phyloP scores from a whole-genome alignment of 2,113 vertebrate genomes.

The Urocitellus parryii region DNA sequence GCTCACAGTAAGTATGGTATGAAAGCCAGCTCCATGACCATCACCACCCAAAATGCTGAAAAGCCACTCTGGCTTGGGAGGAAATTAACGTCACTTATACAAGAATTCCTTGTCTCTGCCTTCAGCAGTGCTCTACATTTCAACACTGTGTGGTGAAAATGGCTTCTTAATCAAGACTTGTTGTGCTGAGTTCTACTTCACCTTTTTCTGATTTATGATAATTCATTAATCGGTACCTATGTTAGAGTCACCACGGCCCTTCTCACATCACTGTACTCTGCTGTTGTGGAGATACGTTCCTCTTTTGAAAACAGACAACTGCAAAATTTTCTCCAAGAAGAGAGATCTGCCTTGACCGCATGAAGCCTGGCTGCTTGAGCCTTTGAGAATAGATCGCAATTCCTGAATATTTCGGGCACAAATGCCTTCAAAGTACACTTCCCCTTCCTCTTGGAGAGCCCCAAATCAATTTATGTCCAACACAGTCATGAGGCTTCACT shows the following conservation, averaged over 20 bases:
- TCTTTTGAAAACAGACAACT: slow-evolving; percentile 27
- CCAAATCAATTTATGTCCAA: not conserved
- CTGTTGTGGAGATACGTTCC: not conserved
- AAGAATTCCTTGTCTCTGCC: not conserved
- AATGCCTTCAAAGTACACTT: not conserved
- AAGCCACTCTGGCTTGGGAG: not conserved
- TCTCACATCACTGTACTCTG: not conserved
- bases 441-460: not conserved
- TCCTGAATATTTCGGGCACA: not conserved
- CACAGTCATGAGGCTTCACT: not conserved
- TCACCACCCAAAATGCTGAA: not conserved
- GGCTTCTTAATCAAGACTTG: not conserved
- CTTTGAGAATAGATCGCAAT: not conserved
- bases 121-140: not conserved
- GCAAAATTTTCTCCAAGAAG: not conserved
- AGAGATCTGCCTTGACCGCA: not conserved
- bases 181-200: not conserved
- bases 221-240: not conserved
- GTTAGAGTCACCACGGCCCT: not conserved
- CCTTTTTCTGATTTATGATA: not conserved
- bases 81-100: not conserved
- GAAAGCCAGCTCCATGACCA: not conserved
- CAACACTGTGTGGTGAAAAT: not conserved
- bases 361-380: not conserved
- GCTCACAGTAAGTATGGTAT: not conserved